Evolutionary conservation across 1,140 invertebrate species (phyloP).

Genomic region (Drosophila kohkoa): DNA sequence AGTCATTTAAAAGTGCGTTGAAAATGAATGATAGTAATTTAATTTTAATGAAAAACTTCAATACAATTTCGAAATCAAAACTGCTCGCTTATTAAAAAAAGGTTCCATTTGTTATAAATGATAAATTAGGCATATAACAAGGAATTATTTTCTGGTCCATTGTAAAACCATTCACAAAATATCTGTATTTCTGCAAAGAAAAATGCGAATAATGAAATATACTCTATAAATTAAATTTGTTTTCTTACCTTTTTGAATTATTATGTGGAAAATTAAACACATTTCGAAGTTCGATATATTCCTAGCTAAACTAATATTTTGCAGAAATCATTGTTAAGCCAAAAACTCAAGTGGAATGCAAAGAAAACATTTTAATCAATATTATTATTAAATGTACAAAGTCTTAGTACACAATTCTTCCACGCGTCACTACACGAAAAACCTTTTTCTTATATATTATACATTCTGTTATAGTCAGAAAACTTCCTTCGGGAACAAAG

Average conservation of each 20-base stretch:
- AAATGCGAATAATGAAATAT: background rate
- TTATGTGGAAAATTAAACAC: conserved; percentile 36
- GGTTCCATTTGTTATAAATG: conserved; percentile 17
- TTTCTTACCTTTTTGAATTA: conserved; percentile 43
- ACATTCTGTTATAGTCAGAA: conserved; percentile 25
- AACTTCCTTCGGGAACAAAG: conserved; percentile 22
- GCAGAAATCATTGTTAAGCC: no score
- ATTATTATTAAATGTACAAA: background rate
- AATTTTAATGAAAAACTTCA: no score
- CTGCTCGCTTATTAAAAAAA: conserved; percentile 18
- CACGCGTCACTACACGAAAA: conserved; percentile 13
- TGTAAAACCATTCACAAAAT: conserved; percentile 29
- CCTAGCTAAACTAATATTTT: no score
- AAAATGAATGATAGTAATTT: no score
- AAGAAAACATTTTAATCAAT: background rate
- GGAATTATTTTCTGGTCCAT: conserved; percentile 36
- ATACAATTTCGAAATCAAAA: background rate
- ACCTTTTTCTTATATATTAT: conserved; percentile 6
- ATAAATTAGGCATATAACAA: conserved; percentile 21
- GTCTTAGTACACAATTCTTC: conserved; percentile 13
- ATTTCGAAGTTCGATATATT: conserved; percentile 12
- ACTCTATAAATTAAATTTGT: background rate
- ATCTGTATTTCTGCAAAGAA: conserved; percentile 28
- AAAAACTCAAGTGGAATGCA: background rate
- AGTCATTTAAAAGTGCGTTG: no score